Evolutionary conservation across 2,797 vertebrate species (phyloP), one percentile per base, ranked within the genome.

Genomic region (Pelochelys cantorii): DNA sequence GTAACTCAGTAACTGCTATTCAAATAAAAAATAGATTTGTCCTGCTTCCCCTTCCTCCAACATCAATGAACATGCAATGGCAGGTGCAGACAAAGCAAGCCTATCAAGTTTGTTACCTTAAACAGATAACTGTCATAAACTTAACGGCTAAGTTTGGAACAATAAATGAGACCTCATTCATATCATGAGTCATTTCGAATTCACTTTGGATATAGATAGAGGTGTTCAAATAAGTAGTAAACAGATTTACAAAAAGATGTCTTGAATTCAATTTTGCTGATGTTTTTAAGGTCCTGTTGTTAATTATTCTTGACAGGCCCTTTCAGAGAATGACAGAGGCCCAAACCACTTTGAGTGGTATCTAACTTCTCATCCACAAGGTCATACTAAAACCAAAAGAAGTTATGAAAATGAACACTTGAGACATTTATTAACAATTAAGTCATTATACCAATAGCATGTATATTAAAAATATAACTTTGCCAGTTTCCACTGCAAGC

Each of bases 1-100:
- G 96, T 97, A 98, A 98, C 97, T 97, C 97, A 96, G 91, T 97
- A 97, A 97, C 96, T 96, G 95, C 77, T 86, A 91, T 90, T 94
- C 91, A 94, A 95, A 97, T 96, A 98, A 95, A 96, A 97, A 96
- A 95, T 90, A 95, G 92, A 97, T 97, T 97, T 94, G 96, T 97
- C 84, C 57, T 22, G 95, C 95, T 97, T 95, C 82, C 83, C 20
- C 80, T 48, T 57, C 86, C 57, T 86, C 92, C n/a, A 83, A 95
- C 81, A 88, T 97, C 96, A 90, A 55, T 96, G 94, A 97, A 97
- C 29, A 37, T 90, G 94, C 94, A 97, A 93, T 85, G 97, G 90
- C 97, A 98, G 97, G 97, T 98, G 96, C 88, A 86, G 56, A 59
- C 84, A 92, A 95, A 86, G 29, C 56, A 94, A 95, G 85, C 81